phyloP scores from a whole-genome alignment of 2,113 vertebrate species.

The Maccullochella peelii region DNA sequence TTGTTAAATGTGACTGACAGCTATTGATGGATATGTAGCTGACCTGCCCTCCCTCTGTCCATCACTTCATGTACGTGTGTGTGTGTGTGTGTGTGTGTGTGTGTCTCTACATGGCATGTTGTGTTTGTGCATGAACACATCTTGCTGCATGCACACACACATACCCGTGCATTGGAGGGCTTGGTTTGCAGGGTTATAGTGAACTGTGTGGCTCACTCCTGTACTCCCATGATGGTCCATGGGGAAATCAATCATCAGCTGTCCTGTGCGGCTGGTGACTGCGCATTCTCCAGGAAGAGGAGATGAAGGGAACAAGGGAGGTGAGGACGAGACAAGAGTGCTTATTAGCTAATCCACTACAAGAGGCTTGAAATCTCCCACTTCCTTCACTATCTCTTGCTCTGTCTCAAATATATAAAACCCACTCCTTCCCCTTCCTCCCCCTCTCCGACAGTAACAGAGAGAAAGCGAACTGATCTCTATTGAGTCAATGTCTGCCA shows the following conservation, averaged over 20 bases:
- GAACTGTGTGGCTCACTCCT: conserved; percentile 34
- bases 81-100: neutral
- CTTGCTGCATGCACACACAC: neutral
- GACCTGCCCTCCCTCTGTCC: conserved; percentile 54
- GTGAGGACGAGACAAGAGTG: conserved; percentile 39
- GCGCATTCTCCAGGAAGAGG: conserved; percentile 29
- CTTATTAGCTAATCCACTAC: conserved; percentile 68
- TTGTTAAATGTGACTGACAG: conserved; percentile 81
- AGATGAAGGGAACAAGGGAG: conserved; percentile 28
- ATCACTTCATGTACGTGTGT: conserved; percentile 46
- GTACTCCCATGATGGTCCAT: conserved; percentile 43
- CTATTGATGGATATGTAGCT: conserved; percentile 77
- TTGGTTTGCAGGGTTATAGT: conserved; percentile 51
- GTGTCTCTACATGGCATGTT: too few relatives aligned
- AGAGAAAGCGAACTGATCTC: conserved; percentile 51
- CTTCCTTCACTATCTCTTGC: neutral
- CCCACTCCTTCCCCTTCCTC: neutral
- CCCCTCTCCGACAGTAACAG: conserved; percentile 27
- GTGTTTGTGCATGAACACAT: too few relatives aligned
- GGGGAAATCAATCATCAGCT: conserved; percentile 60
- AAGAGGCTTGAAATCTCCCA: conserved; percentile 26
- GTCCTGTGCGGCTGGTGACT: conserved; percentile 54
- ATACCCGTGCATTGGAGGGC: neutral
- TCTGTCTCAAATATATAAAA: neutral
- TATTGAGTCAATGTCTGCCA: conserved; percentile 38